Percentiles rank a stretch among this genome's conserved stretches.
Evolutionary conservation across 92 coral and sea anemone species (phyloP).

Genomic region (Plumapathes pennacea): DNA sequence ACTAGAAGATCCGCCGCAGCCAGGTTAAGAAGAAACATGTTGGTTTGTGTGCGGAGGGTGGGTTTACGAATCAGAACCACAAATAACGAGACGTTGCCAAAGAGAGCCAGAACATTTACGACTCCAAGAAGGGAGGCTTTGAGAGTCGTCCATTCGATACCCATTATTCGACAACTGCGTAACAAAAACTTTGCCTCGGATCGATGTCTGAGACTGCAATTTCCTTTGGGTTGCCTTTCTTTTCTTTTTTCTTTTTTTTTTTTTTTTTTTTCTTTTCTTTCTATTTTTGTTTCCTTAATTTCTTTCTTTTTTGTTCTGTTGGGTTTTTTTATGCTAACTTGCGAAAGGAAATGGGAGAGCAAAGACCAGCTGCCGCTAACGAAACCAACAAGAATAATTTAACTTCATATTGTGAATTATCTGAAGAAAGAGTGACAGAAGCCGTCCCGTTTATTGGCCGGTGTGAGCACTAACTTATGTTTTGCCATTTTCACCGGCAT

Average conservation of each 20-base stretch:
- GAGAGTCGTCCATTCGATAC: too few species aligned
- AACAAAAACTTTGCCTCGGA: too few species aligned
- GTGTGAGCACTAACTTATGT: too few species aligned
- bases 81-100: slow-evolving; percentile 51
- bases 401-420: too few species aligned
- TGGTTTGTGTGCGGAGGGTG: slow-evolving; percentile 42
- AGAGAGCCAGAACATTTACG: slow-evolving; percentile 45
- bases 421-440: too few species aligned
- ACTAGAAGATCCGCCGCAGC: slow-evolving; percentile 68
- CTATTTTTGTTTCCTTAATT: not conserved
- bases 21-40: slow-evolving; percentile 55
- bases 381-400: too few species aligned
- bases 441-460: too few species aligned
- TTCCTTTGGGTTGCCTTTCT: not conserved
- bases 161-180: too few species aligned
- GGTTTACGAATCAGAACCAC: slow-evolving; percentile 31
- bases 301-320: not conserved
- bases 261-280: not conserved
- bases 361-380: too few species aligned
- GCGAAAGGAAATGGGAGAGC: too few species aligned
- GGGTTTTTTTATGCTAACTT: not conserved
- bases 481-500: too few species aligned
- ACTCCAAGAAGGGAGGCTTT: slow-evolving; percentile 24
- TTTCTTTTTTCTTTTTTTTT: not conserved
- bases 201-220: not conserved